A percentile compares a stretch with the other conserved stretches of the same genome.
Conservation (phyloP, 2,113 vertebrate genomes). For the Thamnophis sirtalis region DNA sequence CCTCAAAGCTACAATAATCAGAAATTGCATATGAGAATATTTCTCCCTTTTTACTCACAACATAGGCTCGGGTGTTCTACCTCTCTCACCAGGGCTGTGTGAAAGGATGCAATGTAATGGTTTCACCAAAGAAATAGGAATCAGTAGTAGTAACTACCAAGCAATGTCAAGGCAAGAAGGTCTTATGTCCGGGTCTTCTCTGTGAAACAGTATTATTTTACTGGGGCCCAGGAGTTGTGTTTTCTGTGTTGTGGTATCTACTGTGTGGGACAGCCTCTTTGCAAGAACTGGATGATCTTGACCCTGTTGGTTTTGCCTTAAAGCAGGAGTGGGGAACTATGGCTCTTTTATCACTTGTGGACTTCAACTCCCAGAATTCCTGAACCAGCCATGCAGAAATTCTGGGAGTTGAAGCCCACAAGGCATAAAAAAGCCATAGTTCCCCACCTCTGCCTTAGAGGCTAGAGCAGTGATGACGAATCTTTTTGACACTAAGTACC, state of each 20-base stretch:
- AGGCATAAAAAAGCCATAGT: neutral
- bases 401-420: neutral
- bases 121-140: neutral
- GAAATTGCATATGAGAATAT: neutral
- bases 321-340: neutral
- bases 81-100: neutral
- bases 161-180: neutral
- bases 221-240: neutral
- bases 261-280: neutral
- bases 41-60: neutral
- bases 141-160: neutral
- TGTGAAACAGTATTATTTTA: neutral
- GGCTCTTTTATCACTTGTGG: neutral
- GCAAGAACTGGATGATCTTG: neutral
- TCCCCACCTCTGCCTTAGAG: neutral
- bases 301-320: neutral
- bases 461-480: no score
- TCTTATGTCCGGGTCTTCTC: neutral
- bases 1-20: neutral
- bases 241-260: neutral
- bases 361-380: neutral
- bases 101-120: neutral
- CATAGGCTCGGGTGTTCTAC: neutral
- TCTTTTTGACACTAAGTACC: no score
- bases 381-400: neutral